Base-by-base conservation (phyloP, 2,113 vertebrate genomes). In the Lagopus muta region DNA sequence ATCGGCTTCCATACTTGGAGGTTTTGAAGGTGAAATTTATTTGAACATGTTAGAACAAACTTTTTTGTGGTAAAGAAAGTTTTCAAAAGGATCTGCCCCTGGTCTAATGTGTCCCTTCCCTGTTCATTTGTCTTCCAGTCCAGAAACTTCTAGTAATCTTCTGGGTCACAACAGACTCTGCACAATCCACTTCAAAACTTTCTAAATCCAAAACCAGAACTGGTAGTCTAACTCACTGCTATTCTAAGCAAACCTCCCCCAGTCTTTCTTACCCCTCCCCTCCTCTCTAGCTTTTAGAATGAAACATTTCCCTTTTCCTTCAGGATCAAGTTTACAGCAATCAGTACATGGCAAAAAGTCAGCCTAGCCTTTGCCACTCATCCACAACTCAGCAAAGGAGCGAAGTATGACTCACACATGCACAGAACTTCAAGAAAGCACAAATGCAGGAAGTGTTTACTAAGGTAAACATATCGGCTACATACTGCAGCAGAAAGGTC, bases 331-430 rank as follows among this genome's bases (percentile, higher is more conserved):
- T 20, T 74, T 30, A 70, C 5, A 42, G 43, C 30, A 80, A 19
- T 9, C 14, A 82, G 52, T 19, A 19, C 2, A 13, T 67, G 34
- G 22, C 24, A 64, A 71, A 48, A 8, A 79, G 10, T 19, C 86
- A 77, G 27, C 16, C 25, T 45, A 48, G 6, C 11, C 18, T 32
- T 19, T 8, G 10, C 25, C 62, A 30, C 40, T 74, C n/a, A 19
- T 8, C 45, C 18, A 22, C 36, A 43, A 30, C 14, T 54, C 82
- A 54, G n/a, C 27, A 25, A 48, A 27, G 30, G 61, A 84, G 13
- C 17, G 0, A 1, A 24, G 22, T 14, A 25, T 66, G 47, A 0
- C 8, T 28, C 61, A 66, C 34, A 24, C 8, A 0, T 1, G 30
- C 3, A 2, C 2, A 19, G 52, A 60, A n/a, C 28, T 40, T 18